A percentile compares a stretch with the other conserved stretches of the same genome.
phyloP scores from a whole-genome alignment of 1,140 invertebrate species.

The Gonioctena quinquepunctata region DNA sequence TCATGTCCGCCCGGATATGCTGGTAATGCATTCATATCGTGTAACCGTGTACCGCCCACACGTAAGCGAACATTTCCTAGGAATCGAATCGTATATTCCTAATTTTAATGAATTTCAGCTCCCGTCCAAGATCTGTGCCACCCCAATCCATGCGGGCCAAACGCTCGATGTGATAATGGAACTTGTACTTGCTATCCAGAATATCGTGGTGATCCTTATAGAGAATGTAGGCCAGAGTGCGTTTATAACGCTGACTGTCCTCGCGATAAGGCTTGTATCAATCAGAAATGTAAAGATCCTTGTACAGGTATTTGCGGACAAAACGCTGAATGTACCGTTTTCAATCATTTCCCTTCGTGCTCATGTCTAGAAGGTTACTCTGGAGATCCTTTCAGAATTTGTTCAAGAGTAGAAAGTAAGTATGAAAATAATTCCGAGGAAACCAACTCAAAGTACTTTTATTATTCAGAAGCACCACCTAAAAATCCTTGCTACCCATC shows the following conservation, averaged over 20 bases:
- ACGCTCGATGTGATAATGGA: conserved; percentile 61
- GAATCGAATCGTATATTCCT: too few relatives aligned
- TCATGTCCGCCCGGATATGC: conserved; percentile 62
- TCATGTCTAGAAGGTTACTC: conserved; percentile 67
- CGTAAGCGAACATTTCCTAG: conserved; percentile 55
- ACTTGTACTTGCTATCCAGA: conserved; percentile 68
- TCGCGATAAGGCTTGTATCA: conserved; percentile 67
- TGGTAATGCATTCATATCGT: conserved; percentile 67
- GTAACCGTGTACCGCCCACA: conserved; percentile 53
- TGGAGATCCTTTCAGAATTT: conserved; percentile 72
- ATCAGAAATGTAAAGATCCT: conserved; percentile 73
- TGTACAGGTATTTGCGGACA: conserved; percentile 75
- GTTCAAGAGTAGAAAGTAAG: conserved; percentile 51
- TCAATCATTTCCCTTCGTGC: conserved; percentile 74
- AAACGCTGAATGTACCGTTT: conserved; percentile 70
- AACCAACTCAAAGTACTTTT: conserved; percentile 39
- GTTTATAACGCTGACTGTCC: conserved; percentile 69
- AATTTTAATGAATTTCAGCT: conserved; percentile 18
- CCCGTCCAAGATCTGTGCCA: conserved; percentile 60
- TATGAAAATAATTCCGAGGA: background rate
- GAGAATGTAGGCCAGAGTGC: conserved; percentile 73
- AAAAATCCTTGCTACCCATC: conserved; percentile 70
- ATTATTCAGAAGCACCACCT: conserved; percentile 31
- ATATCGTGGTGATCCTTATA: conserved; percentile 69
- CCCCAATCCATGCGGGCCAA: conserved; percentile 66